Base-by-base conservation (phyloP, 2,888 invertebrate species). In the Aspidiotus rigidus region DNA sequence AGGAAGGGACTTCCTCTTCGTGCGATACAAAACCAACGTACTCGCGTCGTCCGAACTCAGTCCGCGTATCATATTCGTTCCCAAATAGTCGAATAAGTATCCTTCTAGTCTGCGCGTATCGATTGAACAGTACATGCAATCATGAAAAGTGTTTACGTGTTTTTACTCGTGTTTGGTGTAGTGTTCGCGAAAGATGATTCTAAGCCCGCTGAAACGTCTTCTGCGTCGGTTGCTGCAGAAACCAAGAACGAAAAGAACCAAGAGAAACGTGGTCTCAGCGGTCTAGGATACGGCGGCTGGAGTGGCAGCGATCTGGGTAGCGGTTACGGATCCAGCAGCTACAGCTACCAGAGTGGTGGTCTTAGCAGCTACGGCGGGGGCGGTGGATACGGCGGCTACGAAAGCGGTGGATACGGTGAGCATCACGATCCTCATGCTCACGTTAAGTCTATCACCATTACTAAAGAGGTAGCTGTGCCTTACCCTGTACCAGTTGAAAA, bases 401-500 rank as follows among this genome's bases (percentile, higher is more conserved):
- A 72, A 55, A 55, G 64, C 15, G 67, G 69, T 56, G 69, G 60
- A 44, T 17, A 42, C 10, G 57, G 57, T 11, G 62, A 62, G 15
- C 70, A 70, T 57, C 70, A 69, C 13, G 70, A 72, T 16, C 69
- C 64, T 0, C 28, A 28, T 5, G 28, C 28, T 28, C 72, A 72
- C 62, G 71, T 73, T 2, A 69, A 73, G 61, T 72, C 73, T 15
- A 70, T 73, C 59, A 71, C 71, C 44, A 71, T 74, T 66, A 71
- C 72, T 70, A 74, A 74, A 57, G 73, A 74, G 64, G 71, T 72
- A 3, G 69, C 71, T 8, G 74, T 73, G 15, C 74, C 74, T 15
- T 75, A 74, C 70, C 74, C 76, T 0, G 75, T 75, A 7, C 73
- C 72, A 16, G 73, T 76, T 15, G 74, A 75, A 69, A 76, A 75